Conservation (phyloP, 2,797 vertebrate genomes). For the Gymnoscopelus microlampas region DNA sequence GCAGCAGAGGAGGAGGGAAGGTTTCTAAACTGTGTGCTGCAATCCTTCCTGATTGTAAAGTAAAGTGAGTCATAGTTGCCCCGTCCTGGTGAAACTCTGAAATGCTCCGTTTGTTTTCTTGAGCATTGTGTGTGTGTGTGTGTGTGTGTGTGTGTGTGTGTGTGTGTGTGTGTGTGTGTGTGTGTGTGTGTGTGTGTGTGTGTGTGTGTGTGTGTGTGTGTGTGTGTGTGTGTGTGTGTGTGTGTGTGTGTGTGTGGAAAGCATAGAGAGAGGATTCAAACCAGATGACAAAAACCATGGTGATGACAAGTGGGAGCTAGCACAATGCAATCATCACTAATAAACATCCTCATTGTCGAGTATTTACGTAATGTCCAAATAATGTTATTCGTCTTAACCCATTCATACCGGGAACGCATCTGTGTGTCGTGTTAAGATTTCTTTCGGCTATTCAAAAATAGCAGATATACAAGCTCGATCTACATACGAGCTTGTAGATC, state of each 20-base stretch:
- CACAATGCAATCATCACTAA: slow-evolving; percentile 50
- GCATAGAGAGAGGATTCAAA: slow-evolving; percentile 23
- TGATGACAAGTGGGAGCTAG: slow-evolving; percentile 41
- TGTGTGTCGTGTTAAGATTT: too few relatives aligned
- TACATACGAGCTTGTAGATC: too few relatives aligned
- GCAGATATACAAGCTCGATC: too few relatives aligned
- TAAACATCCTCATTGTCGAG: slow-evolving; percentile 39
- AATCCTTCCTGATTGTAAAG: slow-evolving; percentile 40
- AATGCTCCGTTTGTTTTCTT: slow-evolving; percentile 44
- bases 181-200: slow-evolving; percentile 10
- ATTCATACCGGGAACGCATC: too few relatives aligned
- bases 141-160: slow-evolving; percentile 13
- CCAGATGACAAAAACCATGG: slow-evolving; percentile 46
- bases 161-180: slow-evolving; percentile 10
- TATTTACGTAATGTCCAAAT: slow-evolving; percentile 18
- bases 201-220: slow-evolving; percentile 19
- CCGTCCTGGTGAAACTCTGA: slow-evolving; percentile 31
- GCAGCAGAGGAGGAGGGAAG: slow-evolving; percentile 21
- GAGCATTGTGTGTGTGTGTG: slow-evolving; percentile 23
- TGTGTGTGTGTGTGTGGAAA: slow-evolving; percentile 12
- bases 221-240: slow-evolving; percentile 13
- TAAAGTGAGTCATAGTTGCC: slow-evolving; percentile 51
- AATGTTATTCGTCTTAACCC: slow-evolving; percentile 1
- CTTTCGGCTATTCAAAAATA: too few relatives aligned
- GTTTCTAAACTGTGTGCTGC: slow-evolving; percentile 13